phyloP scores from a whole-genome alignment of 37 sponge, comb jelly and placozoan species.

The Ephydatia muelleri region DNA sequence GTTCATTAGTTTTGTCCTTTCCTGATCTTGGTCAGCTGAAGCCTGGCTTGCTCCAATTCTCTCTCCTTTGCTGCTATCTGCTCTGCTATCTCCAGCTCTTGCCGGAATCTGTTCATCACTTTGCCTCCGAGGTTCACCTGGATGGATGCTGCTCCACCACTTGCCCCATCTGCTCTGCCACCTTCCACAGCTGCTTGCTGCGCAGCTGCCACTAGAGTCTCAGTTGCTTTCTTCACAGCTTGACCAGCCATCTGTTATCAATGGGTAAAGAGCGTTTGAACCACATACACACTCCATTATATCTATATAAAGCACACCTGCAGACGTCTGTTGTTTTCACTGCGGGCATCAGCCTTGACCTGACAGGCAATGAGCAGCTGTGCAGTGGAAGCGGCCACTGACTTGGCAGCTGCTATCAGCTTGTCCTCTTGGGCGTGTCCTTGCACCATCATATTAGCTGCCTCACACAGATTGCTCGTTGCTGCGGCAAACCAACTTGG shows the following conservation, averaged over 20 bases:
- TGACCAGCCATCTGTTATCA: slow-evolving; percentile 71
- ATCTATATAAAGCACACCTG: slow-evolving; percentile 66
- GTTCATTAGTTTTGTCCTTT: not conserved
- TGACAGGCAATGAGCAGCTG: slow-evolving; percentile 94
- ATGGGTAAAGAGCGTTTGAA: not conserved
- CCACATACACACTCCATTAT: not conserved
- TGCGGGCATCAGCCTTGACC: slow-evolving; percentile 90
- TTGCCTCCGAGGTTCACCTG: no score
- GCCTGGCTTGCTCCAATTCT: slow-evolving; percentile 82
- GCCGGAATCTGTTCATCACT: slow-evolving; percentile 43
- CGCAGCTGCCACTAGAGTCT: slow-evolving; percentile 87
- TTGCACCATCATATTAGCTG: slow-evolving; percentile 86
- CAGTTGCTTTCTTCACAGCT: slow-evolving; percentile 93
- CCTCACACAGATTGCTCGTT: slow-evolving; percentile 92
- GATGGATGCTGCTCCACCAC: no score
- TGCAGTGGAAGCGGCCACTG: slow-evolving; percentile 91
- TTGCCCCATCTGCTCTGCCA: no score
- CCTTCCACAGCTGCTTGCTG: slow-evolving; percentile 53
- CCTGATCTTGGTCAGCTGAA: slow-evolving; percentile 67
- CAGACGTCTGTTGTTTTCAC: slow-evolving; percentile 81
- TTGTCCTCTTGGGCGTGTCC: slow-evolving; percentile 84
- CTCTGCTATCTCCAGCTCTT: slow-evolving; percentile 86
- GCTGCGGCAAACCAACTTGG: slow-evolving; percentile 91
- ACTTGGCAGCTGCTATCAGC: slow-evolving; percentile 91
- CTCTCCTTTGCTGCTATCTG: slow-evolving; percentile 76